Evolutionary conservation across 2,888 invertebrate species (phyloP), one percentile per base, ranked within the genome.

Genomic region (Augiades crinisus): DNA sequence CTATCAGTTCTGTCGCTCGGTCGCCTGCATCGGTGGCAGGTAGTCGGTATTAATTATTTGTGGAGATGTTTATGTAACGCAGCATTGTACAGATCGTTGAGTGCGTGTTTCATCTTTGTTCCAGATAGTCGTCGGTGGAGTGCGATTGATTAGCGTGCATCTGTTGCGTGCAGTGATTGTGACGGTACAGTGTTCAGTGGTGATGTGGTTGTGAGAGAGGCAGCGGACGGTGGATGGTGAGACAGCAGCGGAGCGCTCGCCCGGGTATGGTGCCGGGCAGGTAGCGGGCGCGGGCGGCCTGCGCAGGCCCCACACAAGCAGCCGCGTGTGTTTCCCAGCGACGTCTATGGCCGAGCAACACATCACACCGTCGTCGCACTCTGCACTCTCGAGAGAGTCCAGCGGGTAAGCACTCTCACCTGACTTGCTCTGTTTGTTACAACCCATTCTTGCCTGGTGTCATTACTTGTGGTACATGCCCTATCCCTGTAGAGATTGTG

Each of bases 321-420:
- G 82, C 80, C 83, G 86, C 86, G 87, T 78, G 92, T 92, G 91
- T 92, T 90, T 91, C 92, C 93, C 88, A 94, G 94, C 93, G 93
- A 93, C 93, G 95, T 95, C 95, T 95, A 95, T 95, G 95, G 95
- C 95, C 94, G 94, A 95, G 93, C 94, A 94, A 94, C 94, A 93
- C 93, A 94, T 92, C 91, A 91, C 92, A 92, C 92, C 93, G 91
- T 91, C 87, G 91, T 91, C 91, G 91, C 92, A 92, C 92, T 92
- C 92, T 92, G 92, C 92, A 91, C 91, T 92, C 90, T 91, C 92
- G 91, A 93, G 93, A 92, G 93, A 91, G 88, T 90, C 90, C 90
- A 90, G 79, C 82, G 78, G 90, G 90, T 90, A 71, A 76, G 70
- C 12, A 12, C 10, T 30, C 5, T 36, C 8, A 38, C 34, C n/a